Conservation (phyloP, 2,113 vertebrate genomes). For the Poicephalus gulielmi region DNA sequence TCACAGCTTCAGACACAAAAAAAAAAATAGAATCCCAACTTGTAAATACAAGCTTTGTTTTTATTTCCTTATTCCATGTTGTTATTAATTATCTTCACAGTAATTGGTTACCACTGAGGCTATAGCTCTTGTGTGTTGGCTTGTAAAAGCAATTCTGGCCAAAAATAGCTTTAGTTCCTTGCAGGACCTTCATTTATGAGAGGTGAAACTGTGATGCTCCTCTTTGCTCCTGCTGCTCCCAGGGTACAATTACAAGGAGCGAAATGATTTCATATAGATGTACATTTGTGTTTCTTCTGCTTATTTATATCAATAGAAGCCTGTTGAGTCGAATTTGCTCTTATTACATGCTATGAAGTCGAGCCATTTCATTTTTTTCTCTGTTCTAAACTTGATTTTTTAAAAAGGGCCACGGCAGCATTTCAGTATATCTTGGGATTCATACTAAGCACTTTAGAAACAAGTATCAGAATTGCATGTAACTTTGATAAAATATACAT, state of each 20-base stretch:
- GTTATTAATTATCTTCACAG: not conserved
- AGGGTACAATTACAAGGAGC: constrained; percentile 3
- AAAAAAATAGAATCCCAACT: not conserved
- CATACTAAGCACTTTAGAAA: constrained; percentile 35
- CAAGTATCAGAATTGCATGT: constrained; percentile 37
- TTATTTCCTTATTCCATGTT: not conserved
- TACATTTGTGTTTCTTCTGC: not conserved
- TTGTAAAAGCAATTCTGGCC: constrained; percentile 15
- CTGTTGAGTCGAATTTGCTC: constrained; percentile 27
- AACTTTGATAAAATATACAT: constrained; percentile 69
- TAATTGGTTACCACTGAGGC: not conserved
- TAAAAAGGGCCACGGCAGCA: not conserved
- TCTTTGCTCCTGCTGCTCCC: constrained; percentile 19
- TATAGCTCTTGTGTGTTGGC: not conserved
- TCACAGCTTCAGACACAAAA: not conserved
- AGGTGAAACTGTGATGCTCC: not conserved
- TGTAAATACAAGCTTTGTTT: not conserved
- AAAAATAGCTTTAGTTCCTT: constrained; percentile 16
- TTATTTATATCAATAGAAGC: constrained; percentile 14
- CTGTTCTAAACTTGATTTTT: not conserved
- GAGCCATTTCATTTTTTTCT: constrained; percentile 26
- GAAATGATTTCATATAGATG: not conserved
- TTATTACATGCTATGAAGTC: not conserved
- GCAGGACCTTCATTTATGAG: not conserved
- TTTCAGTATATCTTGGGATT: constrained; percentile 49